These are phyloP conservation scores for Fistularia tabacaria DNA, from an alignment of 2,797 vertebrate genomes.

Conservation along the genomic window DNA sequence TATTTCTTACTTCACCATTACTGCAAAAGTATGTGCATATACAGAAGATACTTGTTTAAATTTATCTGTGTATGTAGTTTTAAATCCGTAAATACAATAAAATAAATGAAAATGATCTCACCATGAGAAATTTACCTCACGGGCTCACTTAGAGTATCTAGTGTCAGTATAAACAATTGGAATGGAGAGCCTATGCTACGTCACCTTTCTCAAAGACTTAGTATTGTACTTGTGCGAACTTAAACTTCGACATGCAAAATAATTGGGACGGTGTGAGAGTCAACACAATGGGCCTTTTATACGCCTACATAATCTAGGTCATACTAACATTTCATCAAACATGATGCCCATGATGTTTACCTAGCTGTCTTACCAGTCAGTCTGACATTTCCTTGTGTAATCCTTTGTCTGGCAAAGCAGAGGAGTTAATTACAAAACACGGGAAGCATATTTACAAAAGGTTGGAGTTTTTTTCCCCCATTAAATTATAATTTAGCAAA, in stretches of 20 bases:
- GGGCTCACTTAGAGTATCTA: too few species aligned
- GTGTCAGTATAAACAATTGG: background rate
- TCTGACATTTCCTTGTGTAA: constrained; percentile 10
- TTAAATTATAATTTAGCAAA: constrained; percentile 21
- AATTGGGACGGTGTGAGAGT: constrained; percentile 19
- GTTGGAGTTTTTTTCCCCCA: background rate
- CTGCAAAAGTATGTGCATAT: too few species aligned
- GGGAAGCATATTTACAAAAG: constrained; percentile 9
- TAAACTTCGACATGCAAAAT: constrained; percentile 4
- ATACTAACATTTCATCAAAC: constrained; percentile 40
- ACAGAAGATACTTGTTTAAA: too few species aligned
- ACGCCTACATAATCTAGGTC: constrained; percentile 33
- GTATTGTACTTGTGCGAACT: constrained; percentile 7
- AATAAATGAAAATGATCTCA: too few species aligned
- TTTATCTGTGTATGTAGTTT: too few species aligned
- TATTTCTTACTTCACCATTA: too few species aligned
- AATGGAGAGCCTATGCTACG: background rate
- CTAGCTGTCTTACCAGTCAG: constrained; percentile 7
- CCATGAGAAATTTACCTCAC: too few species aligned
- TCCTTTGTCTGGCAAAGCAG: constrained; percentile 2
- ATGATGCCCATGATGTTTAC: constrained; percentile 33
- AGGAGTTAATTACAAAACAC: constrained; percentile 14
- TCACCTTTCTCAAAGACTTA: background rate
- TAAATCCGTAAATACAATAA: too few species aligned
- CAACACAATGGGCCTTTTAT: constrained; percentile 39